Percentiles rank a stretch among this genome's conserved stretches.
Conservation (phyloP, 2,113 vertebrate species). For the Cairina moschata region DNA sequence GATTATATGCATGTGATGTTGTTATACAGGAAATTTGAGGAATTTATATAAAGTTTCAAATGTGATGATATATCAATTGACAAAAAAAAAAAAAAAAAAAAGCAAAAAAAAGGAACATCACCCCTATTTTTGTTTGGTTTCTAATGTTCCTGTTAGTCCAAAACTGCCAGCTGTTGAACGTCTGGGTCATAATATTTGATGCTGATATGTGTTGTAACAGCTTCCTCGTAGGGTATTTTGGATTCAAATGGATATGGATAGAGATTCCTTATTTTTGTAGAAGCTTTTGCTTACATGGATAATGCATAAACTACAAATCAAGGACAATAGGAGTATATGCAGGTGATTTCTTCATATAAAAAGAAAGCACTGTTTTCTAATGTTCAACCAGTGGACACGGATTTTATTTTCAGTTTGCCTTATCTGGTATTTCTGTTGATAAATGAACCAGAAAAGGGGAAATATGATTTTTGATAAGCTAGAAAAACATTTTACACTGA, state of each 20-base stretch:
- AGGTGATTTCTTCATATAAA: background rate
- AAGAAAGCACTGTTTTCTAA: background rate
- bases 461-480: constrained; percentile 30
- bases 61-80: background rate
- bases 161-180: constrained; percentile 25
- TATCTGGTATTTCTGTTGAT: constrained; percentile 21
- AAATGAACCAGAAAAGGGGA: constrained; percentile 30
- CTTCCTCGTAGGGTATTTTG: background rate
- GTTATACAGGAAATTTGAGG: constrained; percentile 6
- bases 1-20: background rate
- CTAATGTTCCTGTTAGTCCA: background rate
- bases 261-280: background rate
- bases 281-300: background rate
- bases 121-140: background rate
- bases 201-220: background rate
- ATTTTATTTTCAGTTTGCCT: constrained; percentile 14
- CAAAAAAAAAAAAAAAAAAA: background rate
- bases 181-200: constrained; percentile 1
- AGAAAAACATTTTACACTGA: constrained; percentile 28
- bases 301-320: background rate
- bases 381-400: background rate
- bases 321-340: background rate
- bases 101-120: background rate
- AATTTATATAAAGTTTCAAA: constrained; percentile 30
- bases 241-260: background rate